phyloP scores from a whole-genome alignment of 2,888 invertebrate genomes.

The Bedellia somnulentella region DNA sequence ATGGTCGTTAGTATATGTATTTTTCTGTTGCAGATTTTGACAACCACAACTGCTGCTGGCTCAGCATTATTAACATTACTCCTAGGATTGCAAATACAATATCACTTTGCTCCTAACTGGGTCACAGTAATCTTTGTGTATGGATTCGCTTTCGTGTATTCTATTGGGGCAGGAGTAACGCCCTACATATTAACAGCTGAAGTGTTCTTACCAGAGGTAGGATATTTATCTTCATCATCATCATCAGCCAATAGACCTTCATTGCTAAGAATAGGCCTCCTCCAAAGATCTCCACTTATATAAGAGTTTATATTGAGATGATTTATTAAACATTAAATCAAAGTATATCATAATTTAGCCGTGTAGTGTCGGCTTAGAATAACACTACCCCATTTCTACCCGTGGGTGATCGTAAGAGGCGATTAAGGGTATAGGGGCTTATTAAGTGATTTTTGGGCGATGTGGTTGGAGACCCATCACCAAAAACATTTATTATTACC shows the following conservation, averaged over 20 bases:
- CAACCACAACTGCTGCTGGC: constrained; percentile 16
- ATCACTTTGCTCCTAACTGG: constrained; percentile 26
- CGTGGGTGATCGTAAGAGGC: too few relatives aligned
- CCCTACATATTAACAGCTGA: constrained; percentile 38
- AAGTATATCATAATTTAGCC: too few relatives aligned
- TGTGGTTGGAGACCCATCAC: too few relatives aligned
- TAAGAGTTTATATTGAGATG: constrained; percentile 11
- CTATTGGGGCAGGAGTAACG: constrained; percentile 32
- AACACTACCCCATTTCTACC: too few relatives aligned
- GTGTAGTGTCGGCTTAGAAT: too few relatives aligned
- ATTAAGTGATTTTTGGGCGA: too few relatives aligned
- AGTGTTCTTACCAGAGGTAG: constrained; percentile 38
- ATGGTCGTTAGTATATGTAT: too few relatives aligned
- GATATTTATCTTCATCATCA: constrained; percentile 6
- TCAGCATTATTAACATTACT: constrained; percentile 22
- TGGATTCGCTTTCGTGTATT: constrained; percentile 27
- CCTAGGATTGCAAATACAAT: constrained; percentile 24
- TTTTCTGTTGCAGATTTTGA: constrained; percentile 12
- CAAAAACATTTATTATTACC: too few relatives aligned
- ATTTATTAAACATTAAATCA: too few relatives aligned
- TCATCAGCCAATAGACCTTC: background rate
- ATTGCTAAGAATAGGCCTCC: too few relatives aligned
- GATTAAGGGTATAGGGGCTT: too few relatives aligned
- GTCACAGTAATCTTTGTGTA: constrained; percentile 25
- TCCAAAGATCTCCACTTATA: too few relatives aligned